Base-by-base conservation (phyloP, 1,140 invertebrate species). In the Dryas iulia region DNA sequence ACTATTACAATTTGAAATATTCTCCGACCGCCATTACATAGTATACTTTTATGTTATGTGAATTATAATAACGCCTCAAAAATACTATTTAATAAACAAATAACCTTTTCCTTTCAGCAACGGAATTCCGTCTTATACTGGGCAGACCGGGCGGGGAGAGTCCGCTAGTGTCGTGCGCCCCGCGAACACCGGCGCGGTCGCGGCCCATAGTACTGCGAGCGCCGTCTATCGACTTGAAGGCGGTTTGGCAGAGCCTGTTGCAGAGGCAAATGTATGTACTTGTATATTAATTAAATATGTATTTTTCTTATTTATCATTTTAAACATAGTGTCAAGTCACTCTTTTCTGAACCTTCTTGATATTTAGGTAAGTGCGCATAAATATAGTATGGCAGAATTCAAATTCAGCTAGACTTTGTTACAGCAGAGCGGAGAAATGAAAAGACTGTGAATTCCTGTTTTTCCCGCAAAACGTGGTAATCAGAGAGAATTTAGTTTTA, bases 211-310 rank as follows among this genome's bases (percentile, higher is more conserved):
- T 96, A 0, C 84, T 97, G 8, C 91, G 96, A 26, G 96, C 97
- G 0, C 96, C 96, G 0, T 96, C 95, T 0, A 93, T 95, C 35
- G 97, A 97, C 83, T 86, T 97, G 6, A 97, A 97, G 82, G 96
- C 96, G 18, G 96, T 97, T 1, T 97, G 96, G 97, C 96, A 97
- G 83, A 97, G 96, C 79, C 92, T 97, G n/a, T 92, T 97, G 10
- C 96, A 97, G 75, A 92, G 96, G 66, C 96, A 97, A 91, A 96
- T 97, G 96, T 97, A 92, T 95, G 94, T 93, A 72, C 8, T 1
- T 33, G 7, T 24, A 3, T 12, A 35, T 11, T 5, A 39, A 33
- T 1, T 60, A 3, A 11, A 7, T n/a, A 8, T 58, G 24, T 24
- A 33, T 23, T 33, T 12, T 23, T 1, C 23, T 57, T 23, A 1